These are phyloP conservation scores for Parauchenoglanis ngamensis DNA, from an alignment of 2,797 vertebrate genomes.

Conservation along the genomic window DNA sequence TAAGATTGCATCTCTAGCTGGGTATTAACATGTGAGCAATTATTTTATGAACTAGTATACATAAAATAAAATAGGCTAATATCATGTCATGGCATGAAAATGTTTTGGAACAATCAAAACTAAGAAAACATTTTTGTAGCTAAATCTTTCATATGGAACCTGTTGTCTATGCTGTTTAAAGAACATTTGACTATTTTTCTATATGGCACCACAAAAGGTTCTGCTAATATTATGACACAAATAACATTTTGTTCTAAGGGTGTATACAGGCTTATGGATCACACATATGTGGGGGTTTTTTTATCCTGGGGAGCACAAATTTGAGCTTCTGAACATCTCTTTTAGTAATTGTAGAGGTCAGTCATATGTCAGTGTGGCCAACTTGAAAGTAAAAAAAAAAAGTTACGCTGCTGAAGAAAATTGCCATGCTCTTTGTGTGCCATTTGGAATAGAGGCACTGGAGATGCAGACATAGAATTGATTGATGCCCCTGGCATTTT, in stretches of 20 bases:
- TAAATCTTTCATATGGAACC: background rate
- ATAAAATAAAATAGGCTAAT: background rate
- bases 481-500: constrained; percentile 5
- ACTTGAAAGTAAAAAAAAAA: background rate
- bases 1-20: too few relatives aligned
- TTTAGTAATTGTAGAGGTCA: background rate
- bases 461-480: constrained; percentile 3
- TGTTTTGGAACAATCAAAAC: background rate
- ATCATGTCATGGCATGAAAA: background rate
- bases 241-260: background rate
- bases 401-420: background rate
- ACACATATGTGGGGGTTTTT: background rate
- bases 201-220: background rate
- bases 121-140: too few relatives aligned
- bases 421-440: background rate
- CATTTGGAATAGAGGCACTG: background rate
- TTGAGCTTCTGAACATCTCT: background rate
- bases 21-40: too few relatives aligned
- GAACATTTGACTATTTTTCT: background rate
- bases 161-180: background rate
- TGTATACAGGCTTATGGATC: background rate
- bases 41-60: too few relatives aligned
- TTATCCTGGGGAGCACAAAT: background rate
- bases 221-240: background rate
- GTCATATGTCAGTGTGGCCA: background rate